A percentile compares a stretch with the other conserved stretches of the same genome.
phyloP scores from a whole-genome alignment of 2,113 vertebrate species.

The Nymphicus hollandicus region DNA sequence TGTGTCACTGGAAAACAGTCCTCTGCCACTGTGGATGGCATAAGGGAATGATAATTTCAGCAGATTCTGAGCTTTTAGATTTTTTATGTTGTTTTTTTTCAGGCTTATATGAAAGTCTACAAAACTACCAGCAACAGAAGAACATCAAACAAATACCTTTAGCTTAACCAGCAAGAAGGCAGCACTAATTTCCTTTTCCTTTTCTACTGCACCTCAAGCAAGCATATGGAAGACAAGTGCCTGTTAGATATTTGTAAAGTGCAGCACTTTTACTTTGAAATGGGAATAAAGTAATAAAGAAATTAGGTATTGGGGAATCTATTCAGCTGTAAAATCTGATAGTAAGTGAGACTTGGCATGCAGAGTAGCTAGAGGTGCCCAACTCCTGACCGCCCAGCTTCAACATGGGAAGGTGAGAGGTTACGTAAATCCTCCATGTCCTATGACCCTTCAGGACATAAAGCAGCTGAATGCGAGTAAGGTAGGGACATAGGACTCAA shows the following conservation, averaged over 20 bases:
- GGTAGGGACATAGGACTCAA: neutral
- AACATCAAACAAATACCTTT: neutral
- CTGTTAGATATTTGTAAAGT: neutral
- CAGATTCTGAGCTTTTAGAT: neutral
- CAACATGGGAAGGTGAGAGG: neutral
- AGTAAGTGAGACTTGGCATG: neutral
- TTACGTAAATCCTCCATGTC: neutral
- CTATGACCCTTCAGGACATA: neutral
- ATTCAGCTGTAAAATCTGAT: neutral
- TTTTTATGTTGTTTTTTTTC: neutral
- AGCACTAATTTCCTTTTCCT: slow-evolving; percentile 18
- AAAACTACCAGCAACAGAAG: neutral
- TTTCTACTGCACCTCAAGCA: neutral
- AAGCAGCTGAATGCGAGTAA: neutral
- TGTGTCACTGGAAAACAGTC: neutral
- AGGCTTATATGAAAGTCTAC: neutral
- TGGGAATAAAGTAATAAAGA: neutral
- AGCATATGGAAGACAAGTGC: neutral
- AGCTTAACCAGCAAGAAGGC: neutral
- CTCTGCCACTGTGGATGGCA: neutral
- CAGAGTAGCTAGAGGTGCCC: neutral
- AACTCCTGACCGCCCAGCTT: neutral
- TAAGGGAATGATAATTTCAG: neutral
- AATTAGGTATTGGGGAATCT: neutral
- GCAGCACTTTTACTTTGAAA: neutral